These are phyloP conservation scores for Callipepla squamata DNA, from an alignment of 2,113 vertebrate genomes.

Conservation along the genomic window DNA sequence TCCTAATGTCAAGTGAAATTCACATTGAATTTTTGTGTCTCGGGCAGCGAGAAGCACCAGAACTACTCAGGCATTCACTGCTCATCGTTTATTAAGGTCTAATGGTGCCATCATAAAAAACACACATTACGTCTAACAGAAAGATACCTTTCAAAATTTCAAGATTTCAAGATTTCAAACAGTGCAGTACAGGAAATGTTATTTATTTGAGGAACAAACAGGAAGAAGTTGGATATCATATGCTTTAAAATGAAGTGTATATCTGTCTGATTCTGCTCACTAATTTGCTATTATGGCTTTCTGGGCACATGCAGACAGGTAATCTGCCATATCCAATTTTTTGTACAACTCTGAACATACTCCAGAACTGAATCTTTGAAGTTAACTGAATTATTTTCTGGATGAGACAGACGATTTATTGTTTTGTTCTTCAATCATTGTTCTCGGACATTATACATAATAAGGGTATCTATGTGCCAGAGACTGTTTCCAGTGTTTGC, in stretches of 20 bases:
- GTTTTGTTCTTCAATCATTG: conserved; percentile 31
- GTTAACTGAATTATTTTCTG: conserved; percentile 66
- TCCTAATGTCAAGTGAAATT: not conserved
- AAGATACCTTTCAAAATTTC: not conserved
- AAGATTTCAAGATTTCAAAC: not conserved
- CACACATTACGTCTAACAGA: not conserved
- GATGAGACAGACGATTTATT: conserved; percentile 64
- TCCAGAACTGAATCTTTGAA: conserved; percentile 55
- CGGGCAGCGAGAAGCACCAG: not conserved
- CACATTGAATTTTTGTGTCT: not conserved
- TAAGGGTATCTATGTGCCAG: not conserved
- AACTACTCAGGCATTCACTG: not conserved
- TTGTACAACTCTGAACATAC: conserved; percentile 6
- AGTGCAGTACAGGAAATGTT: not conserved
- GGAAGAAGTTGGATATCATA: not conserved
- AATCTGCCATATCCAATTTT: conserved; percentile 65
- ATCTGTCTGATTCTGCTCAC: conserved; percentile 20
- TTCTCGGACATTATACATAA: conserved; percentile 25
- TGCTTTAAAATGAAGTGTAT: not conserved
- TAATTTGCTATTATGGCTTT: conserved; percentile 11
- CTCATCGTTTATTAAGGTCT: not conserved
- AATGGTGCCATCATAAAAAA: not conserved
- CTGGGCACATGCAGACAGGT: conserved; percentile 21
- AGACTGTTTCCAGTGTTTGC: not conserved
- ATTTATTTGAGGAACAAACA: not conserved